Percentiles rank a stretch among this genome's conserved stretches.
Conservation (phyloP, 2,113 vertebrate species). For the Sula dactylatra region DNA sequence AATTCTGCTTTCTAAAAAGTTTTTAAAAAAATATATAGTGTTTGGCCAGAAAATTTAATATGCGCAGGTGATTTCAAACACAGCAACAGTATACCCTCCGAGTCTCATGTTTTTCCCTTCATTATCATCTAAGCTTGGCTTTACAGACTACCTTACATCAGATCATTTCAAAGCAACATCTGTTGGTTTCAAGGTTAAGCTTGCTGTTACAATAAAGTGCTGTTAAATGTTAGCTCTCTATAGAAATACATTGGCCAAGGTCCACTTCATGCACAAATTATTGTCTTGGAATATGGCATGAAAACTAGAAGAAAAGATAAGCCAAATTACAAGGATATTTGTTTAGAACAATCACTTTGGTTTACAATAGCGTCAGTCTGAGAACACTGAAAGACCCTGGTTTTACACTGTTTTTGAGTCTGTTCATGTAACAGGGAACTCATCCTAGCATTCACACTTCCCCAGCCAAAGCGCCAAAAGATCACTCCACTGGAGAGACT, state of each 20-base stretch:
- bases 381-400: neutral
- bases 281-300: neutral
- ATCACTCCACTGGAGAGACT: neutral
- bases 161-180: constrained; percentile 36
- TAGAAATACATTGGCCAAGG: neutral
- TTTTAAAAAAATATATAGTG: rapidly evolving
- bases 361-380: neutral
- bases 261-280: neutral
- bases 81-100: neutral
- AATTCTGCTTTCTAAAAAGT: neutral
- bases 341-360: neutral
- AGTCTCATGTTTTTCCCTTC: neutral
- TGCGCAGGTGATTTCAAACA: neutral
- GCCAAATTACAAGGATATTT: neutral
- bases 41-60: neutral
- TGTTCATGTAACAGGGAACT: neutral
- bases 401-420: neutral
- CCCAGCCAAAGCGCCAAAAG: neutral
- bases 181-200: constrained; percentile 32
- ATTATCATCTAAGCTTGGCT: neutral
- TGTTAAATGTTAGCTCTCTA: constrained; percentile 4
- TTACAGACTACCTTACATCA: neutral
- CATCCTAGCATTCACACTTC: neutral
- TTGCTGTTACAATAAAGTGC: neutral
- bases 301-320: neutral